Base-by-base conservation (phyloP, 2,113 vertebrate genomes). In the Carollia perspicillata region DNA sequence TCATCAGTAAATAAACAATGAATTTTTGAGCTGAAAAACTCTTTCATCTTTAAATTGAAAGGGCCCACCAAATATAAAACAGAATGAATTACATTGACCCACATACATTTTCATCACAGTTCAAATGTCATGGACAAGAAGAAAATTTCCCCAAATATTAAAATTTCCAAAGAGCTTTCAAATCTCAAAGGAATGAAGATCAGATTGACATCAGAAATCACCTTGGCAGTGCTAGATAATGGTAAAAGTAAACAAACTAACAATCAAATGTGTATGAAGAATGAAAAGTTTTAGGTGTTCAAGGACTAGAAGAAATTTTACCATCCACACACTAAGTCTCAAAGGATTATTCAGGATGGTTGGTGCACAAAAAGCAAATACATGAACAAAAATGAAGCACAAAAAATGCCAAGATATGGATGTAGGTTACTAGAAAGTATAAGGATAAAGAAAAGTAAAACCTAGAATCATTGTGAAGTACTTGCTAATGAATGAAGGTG, bases 361-460 rank as follows among this genome's bases (percentile, higher is more conserved):
- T 51, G 55, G 9, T 78, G 47, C 20, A 72, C 33, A 60, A 89
- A 84, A 92, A 44, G 63, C 28, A 77, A 69, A 30, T 17, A 78
- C 23, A 37, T 84, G 65, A 72, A 84, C 10, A 75, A 66, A 68
- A 84, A 30, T 33, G 89, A 89, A 72, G 10, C 3, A 35, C 5
- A 71, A 42, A 55, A 79, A 80, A 20, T 6, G 10, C 18, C 40
- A 95, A 93, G 22, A 44, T n/a, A 40, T 58, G 75, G 17, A 85
- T 80, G n/a, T 66, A 30, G 12, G 3, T 79, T 89, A 40, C 22
- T 44, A 80, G 42, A 53, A 92, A 66, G 28, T 49, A 9, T 89
- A 95, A 84, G 30, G 58, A n/a, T 93, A 84, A 60, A 74, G 49
- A 37, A 68, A 83, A 84, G 33, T 95, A n/a, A 81, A 90, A 90